Conservation (phyloP, 2,888 invertebrate species). For the Hypomecis atomaria region DNA sequence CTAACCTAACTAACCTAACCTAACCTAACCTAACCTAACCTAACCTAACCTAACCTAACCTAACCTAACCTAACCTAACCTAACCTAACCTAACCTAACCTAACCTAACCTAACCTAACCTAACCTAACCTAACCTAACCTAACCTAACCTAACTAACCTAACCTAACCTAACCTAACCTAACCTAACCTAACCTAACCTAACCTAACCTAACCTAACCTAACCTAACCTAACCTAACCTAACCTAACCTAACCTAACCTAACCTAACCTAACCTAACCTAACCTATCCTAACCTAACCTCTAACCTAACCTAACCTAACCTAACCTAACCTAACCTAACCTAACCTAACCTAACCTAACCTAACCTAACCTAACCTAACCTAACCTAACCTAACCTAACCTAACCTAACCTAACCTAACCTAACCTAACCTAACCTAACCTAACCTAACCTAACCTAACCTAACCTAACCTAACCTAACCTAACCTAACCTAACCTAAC, state of each 20-base stretch:
- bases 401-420: conserved; percentile 10
- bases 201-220: conserved; percentile 44
- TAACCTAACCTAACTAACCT: conserved; percentile 40
- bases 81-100: conserved; percentile 40
- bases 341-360: not conserved
- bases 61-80: conserved; percentile 37
- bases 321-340: conserved; percentile 10
- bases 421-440: conserved; percentile 15
- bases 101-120: conserved; percentile 43
- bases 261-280: too few relatives aligned
- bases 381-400: conserved; percentile 13
- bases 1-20: conserved; percentile 44
- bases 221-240: conserved; percentile 39
- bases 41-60: conserved; percentile 43
- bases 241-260: conserved; percentile 39
- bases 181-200: conserved; percentile 40
- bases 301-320: conserved; percentile 8
- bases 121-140: conserved; percentile 45
- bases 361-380: conserved; percentile 4
- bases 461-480: conserved; percentile 1
- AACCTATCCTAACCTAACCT: too few relatives aligned
- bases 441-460: conserved; percentile 14
- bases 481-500: conserved; percentile 4
- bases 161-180: conserved; percentile 33
- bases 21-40: conserved; percentile 41